These are phyloP conservation scores for Rutpela maculata DNA, from an alignment of 2,888 invertebrate genomes.

Conservation along the genomic window DNA sequence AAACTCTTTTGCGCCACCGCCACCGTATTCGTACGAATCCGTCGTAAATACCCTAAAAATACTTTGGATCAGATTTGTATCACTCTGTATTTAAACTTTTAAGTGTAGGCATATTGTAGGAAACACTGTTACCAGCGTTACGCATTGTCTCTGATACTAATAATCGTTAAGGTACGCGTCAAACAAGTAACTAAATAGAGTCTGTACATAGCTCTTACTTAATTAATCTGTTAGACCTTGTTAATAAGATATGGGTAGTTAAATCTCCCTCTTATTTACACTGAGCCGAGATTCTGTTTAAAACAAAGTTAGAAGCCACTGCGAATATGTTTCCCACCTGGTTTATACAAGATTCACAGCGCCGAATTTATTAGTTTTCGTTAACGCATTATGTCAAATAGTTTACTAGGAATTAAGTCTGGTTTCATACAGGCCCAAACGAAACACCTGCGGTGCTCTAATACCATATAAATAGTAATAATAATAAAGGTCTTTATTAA, in stretches of 20 bases:
- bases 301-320: slow-evolving; percentile 6
- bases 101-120: too few species aligned
- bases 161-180: too few species aligned
- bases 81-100: too few species aligned
- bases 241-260: slow-evolving; percentile 14
- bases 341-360: background rate
- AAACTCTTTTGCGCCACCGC: too few species aligned
- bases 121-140: too few species aligned
- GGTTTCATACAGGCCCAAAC: background rate
- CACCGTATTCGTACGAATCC: too few species aligned
- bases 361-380: slow-evolving; percentile 24
- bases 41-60: too few species aligned
- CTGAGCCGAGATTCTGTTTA: background rate
- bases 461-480: background rate
- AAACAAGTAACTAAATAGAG: too few species aligned
- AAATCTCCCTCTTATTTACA: background rate
- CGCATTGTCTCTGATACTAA: too few species aligned
- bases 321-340: background rate
- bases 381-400: slow-evolving; percentile 7
- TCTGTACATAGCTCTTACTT: background rate
- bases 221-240: background rate
- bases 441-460: slow-evolving; percentile 16
- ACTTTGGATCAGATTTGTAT: too few species aligned
- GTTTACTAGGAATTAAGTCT: background rate
- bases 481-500: too few species aligned